Base-by-base conservation (phyloP, 2,113 vertebrate species). In the Zeus faber region DNA sequence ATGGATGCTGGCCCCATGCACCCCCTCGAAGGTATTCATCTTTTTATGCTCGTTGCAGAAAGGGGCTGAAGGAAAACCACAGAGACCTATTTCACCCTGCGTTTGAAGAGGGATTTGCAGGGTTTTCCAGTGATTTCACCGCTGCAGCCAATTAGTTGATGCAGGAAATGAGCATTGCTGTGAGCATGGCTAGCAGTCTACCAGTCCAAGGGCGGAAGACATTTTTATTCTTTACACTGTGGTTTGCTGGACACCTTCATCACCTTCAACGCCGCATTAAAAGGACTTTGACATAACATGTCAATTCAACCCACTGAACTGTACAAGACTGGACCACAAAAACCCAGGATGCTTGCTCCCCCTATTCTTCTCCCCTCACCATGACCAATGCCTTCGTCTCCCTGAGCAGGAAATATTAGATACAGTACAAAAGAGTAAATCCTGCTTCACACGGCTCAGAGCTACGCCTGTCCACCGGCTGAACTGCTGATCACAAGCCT, bases 1-100 rank as follows among this genome's bases (percentile, higher is more conserved):
- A 82, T 86, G 68, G 45, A 37, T 61, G 76, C 58, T 55, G 79
- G 79, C 81, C 48, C 24, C 49, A 10, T 51, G 53, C 27, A n/a
- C 49, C 3, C 29, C 2, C 21, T 20, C 14, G 17, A 35, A 62
- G 62, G 49, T 62, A 49, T 21, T 17, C 25, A 22, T 14, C 4
- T 20, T 31, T 62, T 40, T 16, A 35, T 35, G 9, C 14, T 33
- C 52, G 45, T 52, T 31, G 58, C 45, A 46, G 33, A n/a, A n/a
- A n/a, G n/a, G n/a, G n/a, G n/a, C n/a, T n/a, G n/a, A n/a, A n/a
- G n/a, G n/a, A n/a, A n/a, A n/a, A n/a, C n/a, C n/a, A n/a, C n/a
- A n/a, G n/a, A n/a, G n/a, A n/a, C n/a, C n/a, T n/a, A n/a, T n/a
- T n/a, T n/a, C n/a, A 49, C 25, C 49, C 39, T 47, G 59, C 72